Evolutionary conservation across 1,140 invertebrate genomes (phyloP).

Genomic region (Listronotus oregonensis): DNA sequence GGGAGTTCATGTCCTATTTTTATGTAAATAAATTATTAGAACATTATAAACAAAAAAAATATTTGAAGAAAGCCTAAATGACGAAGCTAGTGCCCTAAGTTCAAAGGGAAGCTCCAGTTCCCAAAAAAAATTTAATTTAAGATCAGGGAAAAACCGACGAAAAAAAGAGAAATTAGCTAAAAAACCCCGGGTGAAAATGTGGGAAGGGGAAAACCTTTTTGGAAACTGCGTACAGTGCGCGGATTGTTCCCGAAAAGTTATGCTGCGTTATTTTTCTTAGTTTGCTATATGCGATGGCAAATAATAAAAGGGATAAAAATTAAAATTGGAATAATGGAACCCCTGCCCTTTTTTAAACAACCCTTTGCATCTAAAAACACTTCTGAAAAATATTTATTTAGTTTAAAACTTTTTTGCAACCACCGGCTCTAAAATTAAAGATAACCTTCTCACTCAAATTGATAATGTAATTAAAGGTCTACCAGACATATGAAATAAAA

Average conservation of each 20-base stretch:
- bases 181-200: conserved; percentile 56
- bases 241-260: conserved; percentile 90
- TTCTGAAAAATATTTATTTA: no score
- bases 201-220: conserved; percentile 79
- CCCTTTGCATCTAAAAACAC: no score
- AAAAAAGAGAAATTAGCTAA: conserved; percentile 78
- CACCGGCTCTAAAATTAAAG: no score
- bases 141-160: conserved; percentile 80
- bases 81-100: conserved; percentile 41
- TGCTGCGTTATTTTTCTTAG: conserved; percentile 88
- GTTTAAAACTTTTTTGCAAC: no score
- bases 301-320: conserved; percentile 96
- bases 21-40: conserved; percentile 58
- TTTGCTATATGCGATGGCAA: conserved; percentile 89
- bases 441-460: no score
- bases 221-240: conserved; percentile 82
- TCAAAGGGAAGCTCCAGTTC: conserved; percentile 43
- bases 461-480: no score
- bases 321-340: no score
- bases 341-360: no score
- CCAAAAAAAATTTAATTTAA: conserved; percentile 46
- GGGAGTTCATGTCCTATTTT: no score
- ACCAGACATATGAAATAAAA: no score
- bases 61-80: conserved; percentile 29
- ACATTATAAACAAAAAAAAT: conserved; percentile 52